Conservation (phyloP, 1,140 invertebrate species). For the Drosophila murphyi region DNA sequence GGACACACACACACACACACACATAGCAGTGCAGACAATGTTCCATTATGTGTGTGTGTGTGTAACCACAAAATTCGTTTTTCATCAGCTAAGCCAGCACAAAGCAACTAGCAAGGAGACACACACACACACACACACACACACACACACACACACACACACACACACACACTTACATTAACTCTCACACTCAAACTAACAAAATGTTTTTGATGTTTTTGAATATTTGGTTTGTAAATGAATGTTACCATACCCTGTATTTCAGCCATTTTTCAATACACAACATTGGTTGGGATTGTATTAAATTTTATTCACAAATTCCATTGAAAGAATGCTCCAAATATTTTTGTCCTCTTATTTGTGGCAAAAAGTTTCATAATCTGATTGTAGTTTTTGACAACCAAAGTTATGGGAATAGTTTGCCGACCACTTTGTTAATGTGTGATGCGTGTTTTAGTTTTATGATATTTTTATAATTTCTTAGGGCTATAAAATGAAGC, state of each 20-base stretch:
- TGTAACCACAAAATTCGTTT: slow-evolving; percentile 76
- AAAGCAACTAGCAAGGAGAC: slow-evolving; percentile 21
- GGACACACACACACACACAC: slow-evolving; percentile 7
- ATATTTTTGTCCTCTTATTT: not conserved
- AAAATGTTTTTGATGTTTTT: slow-evolving; percentile 60
- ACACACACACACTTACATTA: slow-evolving; percentile 18
- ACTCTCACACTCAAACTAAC: slow-evolving; percentile 11
- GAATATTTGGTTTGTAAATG: slow-evolving; percentile 57
- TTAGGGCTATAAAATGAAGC: too few relatives aligned
- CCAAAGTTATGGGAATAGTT: too few relatives aligned
- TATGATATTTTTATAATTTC: too few relatives aligned
- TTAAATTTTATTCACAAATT: not conserved
- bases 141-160: slow-evolving; percentile 28
- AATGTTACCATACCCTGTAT: not conserved
- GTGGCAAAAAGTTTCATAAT: not conserved
- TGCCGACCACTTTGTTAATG: too few relatives aligned
- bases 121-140: slow-evolving; percentile 19
- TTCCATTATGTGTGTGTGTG: slow-evolving; percentile 55
- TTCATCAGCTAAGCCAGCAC: slow-evolving; percentile 60
- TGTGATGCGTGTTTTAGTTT: too few relatives aligned
- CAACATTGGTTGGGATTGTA: not conserved
- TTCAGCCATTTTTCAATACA: slow-evolving; percentile 9
- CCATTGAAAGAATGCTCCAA: not conserved
- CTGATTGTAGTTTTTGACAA: not conserved
- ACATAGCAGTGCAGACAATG: slow-evolving; percentile 15